Evolutionary conservation across 2,888 invertebrate species (phyloP), one percentile per base, ranked within the genome.

Genomic region (Pristionchus maxplancki): DNA sequence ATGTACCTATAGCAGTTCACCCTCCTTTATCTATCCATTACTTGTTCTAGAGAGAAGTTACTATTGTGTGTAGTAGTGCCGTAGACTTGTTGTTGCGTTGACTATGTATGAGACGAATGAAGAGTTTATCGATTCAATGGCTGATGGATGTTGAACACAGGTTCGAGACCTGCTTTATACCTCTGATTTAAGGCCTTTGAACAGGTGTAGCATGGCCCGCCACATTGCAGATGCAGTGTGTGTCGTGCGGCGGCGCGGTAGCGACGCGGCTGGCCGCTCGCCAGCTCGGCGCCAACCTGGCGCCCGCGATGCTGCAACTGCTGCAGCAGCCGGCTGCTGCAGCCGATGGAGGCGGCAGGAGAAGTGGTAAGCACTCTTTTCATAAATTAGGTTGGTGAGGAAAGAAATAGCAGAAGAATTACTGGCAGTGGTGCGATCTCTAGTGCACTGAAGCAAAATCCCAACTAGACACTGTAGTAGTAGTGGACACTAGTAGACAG

Each of bases 251-350:
- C 44, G 78, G 78, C 44, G 44, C 44, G n/a, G 78, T 78, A 24
- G 78, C 78, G 44, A 44, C 78, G 44, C 78, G 78, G 78, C 78
- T 78, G 48, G 78, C 78, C 78, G 44, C 78, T n/a, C 78, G 78
- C 44, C 78, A 78, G 1, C 28, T 44, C 28, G 13, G 48, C 20
- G 13, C 44, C 24, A 62, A n/a, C 20, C 37, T 67, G 34, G 37
- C 67, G 67, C 40, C 40, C 20, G 78, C 78, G 5, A 28, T 13
- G 15, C 13, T 48, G 44, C 78, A 28, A 5, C n/a, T 28, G 78
- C 78, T 28, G 78, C 74, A 44, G 74, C 37, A 13, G n/a, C 31
- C 40, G 40, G 24, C 17, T 37, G 24, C 17, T 37, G 71, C 71
- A 9, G 71, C 74, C 37, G 37, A 31, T 9, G 40, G 40, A 40